Percentiles rank a stretch among this genome's conserved stretches.
phyloP scores from a whole-genome alignment of 2,888 invertebrate species.

The Philonicus albiceps region DNA sequence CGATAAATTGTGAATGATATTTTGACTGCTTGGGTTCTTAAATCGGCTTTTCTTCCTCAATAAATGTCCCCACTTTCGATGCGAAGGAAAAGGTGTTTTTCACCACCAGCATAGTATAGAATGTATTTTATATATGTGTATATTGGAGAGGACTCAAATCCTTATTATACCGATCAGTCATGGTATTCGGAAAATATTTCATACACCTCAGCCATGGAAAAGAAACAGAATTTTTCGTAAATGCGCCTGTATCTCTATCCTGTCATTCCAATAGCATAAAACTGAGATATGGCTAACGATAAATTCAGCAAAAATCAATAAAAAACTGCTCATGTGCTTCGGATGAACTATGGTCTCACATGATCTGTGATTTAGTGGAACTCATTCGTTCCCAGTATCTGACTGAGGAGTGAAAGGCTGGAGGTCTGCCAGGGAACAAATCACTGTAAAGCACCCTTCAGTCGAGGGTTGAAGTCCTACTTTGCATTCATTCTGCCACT shows the following conservation, averaged over 20 bases:
- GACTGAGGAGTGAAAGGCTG: conserved; percentile 13
- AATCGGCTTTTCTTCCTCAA: background rate
- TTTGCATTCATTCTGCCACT: conserved; percentile 33
- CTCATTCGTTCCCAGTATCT: conserved; percentile 16
- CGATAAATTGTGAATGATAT: conserved; percentile 3
- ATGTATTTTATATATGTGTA: background rate
- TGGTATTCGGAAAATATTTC: conserved; percentile 10
- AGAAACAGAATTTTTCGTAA: conserved; percentile 9
- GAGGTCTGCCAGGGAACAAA: conserved; percentile 21
- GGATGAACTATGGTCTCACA: conserved; percentile 32
- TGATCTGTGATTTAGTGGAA: conserved; percentile 27
- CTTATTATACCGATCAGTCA: conserved; percentile 13
- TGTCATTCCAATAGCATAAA: conserved; percentile 26
- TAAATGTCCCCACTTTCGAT: background rate
- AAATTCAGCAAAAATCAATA: conserved; percentile 28
- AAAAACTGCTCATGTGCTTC: conserved; percentile 35
- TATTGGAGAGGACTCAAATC: conserved; percentile 9
- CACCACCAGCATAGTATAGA: background rate
- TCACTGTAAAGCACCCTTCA: conserved; percentile 27
- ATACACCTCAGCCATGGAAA: conserved; percentile 3
- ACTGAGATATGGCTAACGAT: conserved; percentile 14
- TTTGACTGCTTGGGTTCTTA: conserved; percentile 1
- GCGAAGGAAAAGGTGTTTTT: background rate
- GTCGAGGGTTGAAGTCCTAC: conserved; percentile 12
- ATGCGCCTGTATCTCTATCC: conserved; percentile 18